Base-by-base conservation (phyloP, 2,797 vertebrate species). In the Gobionotothen gibberifrons region DNA sequence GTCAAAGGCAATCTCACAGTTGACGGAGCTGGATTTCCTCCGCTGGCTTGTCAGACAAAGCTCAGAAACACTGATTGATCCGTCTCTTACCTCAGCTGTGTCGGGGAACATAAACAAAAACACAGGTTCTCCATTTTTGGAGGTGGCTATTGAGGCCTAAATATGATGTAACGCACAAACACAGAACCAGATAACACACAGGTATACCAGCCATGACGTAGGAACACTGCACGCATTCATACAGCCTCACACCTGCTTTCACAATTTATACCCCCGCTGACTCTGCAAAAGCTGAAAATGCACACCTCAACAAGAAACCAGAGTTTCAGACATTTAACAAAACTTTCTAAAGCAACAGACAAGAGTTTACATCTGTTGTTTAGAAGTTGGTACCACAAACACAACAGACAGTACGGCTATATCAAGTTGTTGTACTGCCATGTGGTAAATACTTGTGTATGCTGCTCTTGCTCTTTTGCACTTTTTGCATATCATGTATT, bases 61-160 rank as follows among this genome's bases (percentile, higher is more conserved):
- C 86, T 79, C 55, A 80, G 81, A 78, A 69, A 43, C 61, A 13
- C 49, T 76, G 82, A 92, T 86, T 91, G 92, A 92, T 90, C 76
- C 7, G 52, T 39, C 74, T 79, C 82, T 90, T 91, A 75, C 56
- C 68, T 66, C 65, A 69, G 81, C 59, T 61, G 59, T 69, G 52
- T 76, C 74, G 72, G 65, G 62, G 14, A 65, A 70, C 60, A 80
- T 16, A 17, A 17, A 65, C 8, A 36, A 57, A 76, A 19, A 59
- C 59, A 54, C 16, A 59, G 48, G 46, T 29, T 57, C n/a, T 74
- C 40, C 4, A 72, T 42, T 22, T 69, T 21, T 47, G 49, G 63
- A 16, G 29, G 47, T 11, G 22, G 47, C 46, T 48, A 29, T 58
- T 65, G 51, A 62, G 26, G 5, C 22, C 32, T 36, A 15, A 53